Conservation (phyloP, 1,140 invertebrate species). For the Drosophila persimilis region DNA sequence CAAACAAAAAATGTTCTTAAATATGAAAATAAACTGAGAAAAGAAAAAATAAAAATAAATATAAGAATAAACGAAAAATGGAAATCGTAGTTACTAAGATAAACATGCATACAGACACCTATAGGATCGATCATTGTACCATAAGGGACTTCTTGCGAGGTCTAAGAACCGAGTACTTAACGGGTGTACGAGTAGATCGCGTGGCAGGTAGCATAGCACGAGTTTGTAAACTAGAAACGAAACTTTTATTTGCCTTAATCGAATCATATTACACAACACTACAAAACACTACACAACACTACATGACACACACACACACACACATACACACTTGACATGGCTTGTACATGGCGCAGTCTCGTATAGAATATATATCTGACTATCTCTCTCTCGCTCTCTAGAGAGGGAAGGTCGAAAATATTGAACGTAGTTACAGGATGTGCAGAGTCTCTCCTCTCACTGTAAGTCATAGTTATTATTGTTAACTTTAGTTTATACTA, state of each 20-base stretch:
- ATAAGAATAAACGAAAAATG: slow-evolving; percentile 17
- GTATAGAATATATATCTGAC: not conserved
- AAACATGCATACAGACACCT: slow-evolving; percentile 48
- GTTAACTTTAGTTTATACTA: slow-evolving; percentile 75
- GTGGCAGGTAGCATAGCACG: slow-evolving; percentile 46
- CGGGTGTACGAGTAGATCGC: slow-evolving; percentile 36
- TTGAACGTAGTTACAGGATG: slow-evolving; percentile 45
- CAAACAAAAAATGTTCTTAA: slow-evolving; percentile 60
- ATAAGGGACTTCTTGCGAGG: slow-evolving; percentile 49
- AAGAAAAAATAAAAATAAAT: slow-evolving; percentile 2
- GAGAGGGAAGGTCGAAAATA: slow-evolving; percentile 13
- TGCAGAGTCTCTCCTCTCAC: slow-evolving; percentile 53
- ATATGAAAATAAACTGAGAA: slow-evolving; percentile 30
- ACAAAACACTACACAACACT: no score
- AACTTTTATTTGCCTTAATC: slow-evolving; percentile 82
- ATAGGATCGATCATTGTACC: slow-evolving; percentile 48
- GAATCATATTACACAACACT: slow-evolving; percentile 18
- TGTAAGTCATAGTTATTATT: slow-evolving; percentile 80
- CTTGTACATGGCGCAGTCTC: slow-evolving; percentile 38
- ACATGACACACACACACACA: not conserved
- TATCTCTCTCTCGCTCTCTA: slow-evolving; percentile 14
- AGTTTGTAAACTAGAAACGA: slow-evolving; percentile 81
- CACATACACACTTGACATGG: slow-evolving; percentile 28
- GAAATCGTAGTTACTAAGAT: slow-evolving; percentile 44
- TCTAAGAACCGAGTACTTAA: not conserved